Evolutionary conservation across 1,140 invertebrate species (phyloP), one percentile per base, ranked within the genome.

Genomic region (Uloborus diversus): DNA sequence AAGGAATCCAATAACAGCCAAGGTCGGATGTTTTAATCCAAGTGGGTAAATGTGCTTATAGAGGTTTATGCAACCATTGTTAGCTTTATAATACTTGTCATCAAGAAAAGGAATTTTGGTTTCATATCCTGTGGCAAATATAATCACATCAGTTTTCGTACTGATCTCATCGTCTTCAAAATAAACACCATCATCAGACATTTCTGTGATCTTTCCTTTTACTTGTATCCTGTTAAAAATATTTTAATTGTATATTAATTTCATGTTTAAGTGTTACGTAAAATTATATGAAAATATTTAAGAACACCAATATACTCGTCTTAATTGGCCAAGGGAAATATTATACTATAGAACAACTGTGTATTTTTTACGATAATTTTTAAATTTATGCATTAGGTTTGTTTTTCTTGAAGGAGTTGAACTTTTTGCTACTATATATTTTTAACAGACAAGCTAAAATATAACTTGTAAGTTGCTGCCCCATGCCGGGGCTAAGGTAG

Each of bases 201-300:
- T 82, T 14, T 62, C 53, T 13, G 84, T 81, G 2, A 87, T 82
- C 61, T 86, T 84, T 32, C 85, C 82, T 83, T 86, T 86, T 56
- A 87, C 83, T 9, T 83, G 85, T 20, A 89, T 85, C 9, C 84
- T 82, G 57, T 27, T 17, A 62, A 28, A 90, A 1, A 28, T 23
- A 20, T 33, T 33, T 11, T 65, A n/a, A 65, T 7, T 51, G 23
- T 13, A 30, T 51, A 20, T 9, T 17, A n/a, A 13, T 14, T 25
- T 42, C 14, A n/a, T n/a, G n/a, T n/a, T 27, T 61, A 61, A 23
- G n/a, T n/a, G n/a, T n/a, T n/a, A n/a, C n/a, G n/a, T n/a, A n/a
- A n/a, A n/a, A n/a, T n/a, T n/a, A n/a, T n/a, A n/a, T n/a, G n/a
- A n/a, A n/a, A n/a, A n/a, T n/a, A n/a, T n/a, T n/a, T n/a, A n/a